phyloP scores from a whole-genome alignment of 1,140 invertebrate species.

The Camponotus vicinus region DNA sequence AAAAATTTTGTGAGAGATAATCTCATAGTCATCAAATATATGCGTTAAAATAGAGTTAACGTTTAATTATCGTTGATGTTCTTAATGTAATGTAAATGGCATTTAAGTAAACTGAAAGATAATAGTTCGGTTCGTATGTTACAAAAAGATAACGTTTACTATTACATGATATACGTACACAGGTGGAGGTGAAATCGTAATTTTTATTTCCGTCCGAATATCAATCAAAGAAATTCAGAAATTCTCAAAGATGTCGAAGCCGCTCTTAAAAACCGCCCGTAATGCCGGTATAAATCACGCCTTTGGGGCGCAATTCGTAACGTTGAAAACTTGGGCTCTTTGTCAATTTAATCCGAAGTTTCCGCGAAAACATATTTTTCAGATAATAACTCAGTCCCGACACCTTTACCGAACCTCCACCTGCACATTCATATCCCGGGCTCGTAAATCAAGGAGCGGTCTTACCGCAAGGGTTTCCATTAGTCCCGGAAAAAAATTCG shows the following conservation, averaged over 20 bases:
- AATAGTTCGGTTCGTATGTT: background rate
- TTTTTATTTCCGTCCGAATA: conserved; percentile 32
- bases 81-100: background rate
- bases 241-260: conserved; percentile 48
- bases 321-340: conserved; percentile 75
- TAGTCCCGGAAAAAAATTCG: conserved; percentile 74
- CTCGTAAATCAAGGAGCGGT: conserved; percentile 75
- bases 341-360: conserved; percentile 77
- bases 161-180: background rate
- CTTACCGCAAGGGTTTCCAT: conserved; percentile 76
- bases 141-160: background rate
- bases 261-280: conserved; percentile 62
- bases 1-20: background rate
- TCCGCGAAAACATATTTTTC: conserved; percentile 76
- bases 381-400: conserved; percentile 75
- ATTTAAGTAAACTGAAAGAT: background rate
- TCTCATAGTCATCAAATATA: background rate
- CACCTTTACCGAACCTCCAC: conserved; percentile 71
- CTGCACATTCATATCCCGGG: conserved; percentile 74
- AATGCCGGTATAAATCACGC: conserved; percentile 72
- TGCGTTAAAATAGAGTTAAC: conserved; percentile 24
- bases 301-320: conserved; percentile 68
- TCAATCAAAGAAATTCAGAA: conserved; percentile 54
- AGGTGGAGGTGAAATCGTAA: conserved; percentile 23
- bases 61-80: conserved; percentile 8